Percentiles rank a stretch among this genome's conserved stretches.
Evolutionary conservation across 2,888 invertebrate species (phyloP).

Genomic region (Brachynemurus nebulosus): DNA sequence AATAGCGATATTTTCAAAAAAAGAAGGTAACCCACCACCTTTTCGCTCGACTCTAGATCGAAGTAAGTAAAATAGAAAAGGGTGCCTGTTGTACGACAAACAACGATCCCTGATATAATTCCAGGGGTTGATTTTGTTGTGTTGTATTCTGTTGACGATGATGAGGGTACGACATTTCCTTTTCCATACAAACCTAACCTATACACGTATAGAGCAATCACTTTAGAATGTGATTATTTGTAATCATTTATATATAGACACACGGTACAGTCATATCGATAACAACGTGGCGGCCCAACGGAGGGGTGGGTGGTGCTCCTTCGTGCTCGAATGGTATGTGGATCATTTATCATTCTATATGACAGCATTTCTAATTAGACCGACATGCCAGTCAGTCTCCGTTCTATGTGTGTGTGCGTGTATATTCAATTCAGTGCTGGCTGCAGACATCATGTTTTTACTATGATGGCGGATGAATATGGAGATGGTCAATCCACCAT

Average conservation of each 20-base stretch:
- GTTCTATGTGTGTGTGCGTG: not conserved
- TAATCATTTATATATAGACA: not conserved
- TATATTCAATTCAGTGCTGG: not conserved
- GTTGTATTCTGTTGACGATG: too few species aligned
- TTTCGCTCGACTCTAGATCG: too few species aligned
- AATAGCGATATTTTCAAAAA: too few species aligned
- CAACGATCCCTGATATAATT: constrained; percentile 7
- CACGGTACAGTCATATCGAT: constrained; percentile 20
- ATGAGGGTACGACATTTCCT: constrained; percentile 31
- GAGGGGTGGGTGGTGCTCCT: too few species aligned
- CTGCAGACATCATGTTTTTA: too few species aligned
- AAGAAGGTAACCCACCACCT: too few species aligned
- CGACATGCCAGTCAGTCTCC: not conserved
- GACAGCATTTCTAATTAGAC: constrained; percentile 31
- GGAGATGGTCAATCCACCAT: not conserved
- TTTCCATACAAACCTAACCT: not conserved
- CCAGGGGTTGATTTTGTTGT: constrained; percentile 21
- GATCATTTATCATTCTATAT: constrained; percentile 28
- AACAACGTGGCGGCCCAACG: constrained; percentile 18
- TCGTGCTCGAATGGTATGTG: too few species aligned
- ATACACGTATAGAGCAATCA: too few species aligned
- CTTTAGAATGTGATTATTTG: constrained; percentile 9
- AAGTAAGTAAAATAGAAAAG: too few species aligned
- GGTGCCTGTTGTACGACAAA: not conserved
- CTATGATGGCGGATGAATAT: constrained; percentile 1